Evolutionary conservation across 2,113 vertebrate genomes (phyloP).

Genomic region (Paratilapia polleni): DNA sequence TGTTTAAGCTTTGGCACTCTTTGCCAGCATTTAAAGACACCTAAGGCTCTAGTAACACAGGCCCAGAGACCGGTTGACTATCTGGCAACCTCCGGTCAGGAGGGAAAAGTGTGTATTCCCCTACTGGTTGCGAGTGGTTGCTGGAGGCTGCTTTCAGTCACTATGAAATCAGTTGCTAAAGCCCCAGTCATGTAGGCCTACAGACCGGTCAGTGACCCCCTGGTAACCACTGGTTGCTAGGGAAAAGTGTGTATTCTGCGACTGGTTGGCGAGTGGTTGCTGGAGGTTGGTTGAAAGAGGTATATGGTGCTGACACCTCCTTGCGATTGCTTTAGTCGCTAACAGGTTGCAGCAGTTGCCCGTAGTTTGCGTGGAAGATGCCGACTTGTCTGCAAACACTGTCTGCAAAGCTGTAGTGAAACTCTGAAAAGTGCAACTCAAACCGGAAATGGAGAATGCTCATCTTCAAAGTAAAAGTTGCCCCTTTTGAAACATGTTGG

Average conservation of each 20-base stretch:
- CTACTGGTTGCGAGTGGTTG: not conserved
- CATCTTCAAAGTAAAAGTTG: not conserved
- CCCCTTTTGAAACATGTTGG: no score
- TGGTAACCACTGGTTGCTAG: no score
- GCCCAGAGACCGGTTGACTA: not conserved
- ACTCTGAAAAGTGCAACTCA: not conserved
- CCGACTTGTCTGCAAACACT: not conserved
- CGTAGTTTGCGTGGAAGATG: no score
- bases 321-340: not conserved
- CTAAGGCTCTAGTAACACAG: not conserved
- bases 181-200: no score
- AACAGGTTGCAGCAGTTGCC: not conserved
- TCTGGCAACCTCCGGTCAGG: not conserved
- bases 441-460: not conserved
- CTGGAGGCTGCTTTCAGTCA: not conserved
- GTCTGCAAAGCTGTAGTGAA: not conserved
- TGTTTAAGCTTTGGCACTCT: not conserved
- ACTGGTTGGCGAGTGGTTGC: no score
- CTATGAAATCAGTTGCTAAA: no score
- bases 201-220: no score
- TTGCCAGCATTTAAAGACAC: not conserved
- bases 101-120: not conserved
- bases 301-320: not conserved
- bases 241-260: no score
- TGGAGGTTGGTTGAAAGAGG: no score